A percentile compares a stretch with the other conserved stretches of the same genome.
These are phyloP conservation scores for Busseola fusca DNA, from an alignment of 2,888 invertebrate genomes.

Conservation along the genomic window DNA sequence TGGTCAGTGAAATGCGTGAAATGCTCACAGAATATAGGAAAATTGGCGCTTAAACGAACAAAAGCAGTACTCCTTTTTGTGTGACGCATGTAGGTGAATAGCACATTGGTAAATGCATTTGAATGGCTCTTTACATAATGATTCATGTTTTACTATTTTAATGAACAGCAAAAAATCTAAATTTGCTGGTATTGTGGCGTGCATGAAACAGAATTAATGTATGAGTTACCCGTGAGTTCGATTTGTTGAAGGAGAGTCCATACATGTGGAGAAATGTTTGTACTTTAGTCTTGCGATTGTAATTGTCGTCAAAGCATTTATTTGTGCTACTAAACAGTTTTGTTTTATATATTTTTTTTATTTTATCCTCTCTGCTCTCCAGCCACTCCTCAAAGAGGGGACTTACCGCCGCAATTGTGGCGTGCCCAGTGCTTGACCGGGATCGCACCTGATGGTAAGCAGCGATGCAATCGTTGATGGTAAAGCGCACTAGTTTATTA, in stretches of 20 bases:
- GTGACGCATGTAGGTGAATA: slow-evolving; percentile 8
- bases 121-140: slow-evolving; percentile 28
- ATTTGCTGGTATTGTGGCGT: slow-evolving; percentile 5
- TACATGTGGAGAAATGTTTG: not conserved
- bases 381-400: too few species aligned
- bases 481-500: too few species aligned
- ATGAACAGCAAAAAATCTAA: not conserved
- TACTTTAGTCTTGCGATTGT: not conserved
- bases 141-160: slow-evolving; percentile 23
- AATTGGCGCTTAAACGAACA: slow-evolving; percentile 38
- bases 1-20: slow-evolving; percentile 24
- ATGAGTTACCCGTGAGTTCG: not conserved
- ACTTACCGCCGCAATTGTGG: too few species aligned
- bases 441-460: too few species aligned
- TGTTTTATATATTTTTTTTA: too few species aligned
- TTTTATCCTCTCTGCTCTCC: too few species aligned
- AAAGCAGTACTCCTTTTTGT: slow-evolving; percentile 38
- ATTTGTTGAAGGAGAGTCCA: not conserved
- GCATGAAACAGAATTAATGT: not conserved
- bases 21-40: slow-evolving; percentile 34
- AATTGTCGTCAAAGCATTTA: not conserved
- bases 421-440: too few species aligned
- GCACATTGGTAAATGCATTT: slow-evolving; percentile 30
- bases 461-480: too few species aligned
- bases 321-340: not conserved